Evolutionary conservation across 2,113 vertebrate species (phyloP).

Genomic region (Heteronetta atricapilla): DNA sequence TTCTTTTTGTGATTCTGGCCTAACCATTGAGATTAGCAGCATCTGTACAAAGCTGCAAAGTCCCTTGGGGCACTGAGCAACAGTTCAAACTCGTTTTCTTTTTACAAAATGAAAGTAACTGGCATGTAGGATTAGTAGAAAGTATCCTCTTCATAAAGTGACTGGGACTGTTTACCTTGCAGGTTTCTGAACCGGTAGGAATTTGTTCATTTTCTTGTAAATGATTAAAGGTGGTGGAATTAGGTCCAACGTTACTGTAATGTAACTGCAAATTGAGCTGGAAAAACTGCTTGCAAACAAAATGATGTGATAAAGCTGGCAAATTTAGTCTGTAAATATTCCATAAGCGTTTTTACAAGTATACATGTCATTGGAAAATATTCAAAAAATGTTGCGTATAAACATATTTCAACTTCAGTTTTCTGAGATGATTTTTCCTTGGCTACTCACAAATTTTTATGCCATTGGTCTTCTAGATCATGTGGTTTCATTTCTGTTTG

Average conservation of each 20-base stretch:
- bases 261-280: not conserved
- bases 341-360: not conserved
- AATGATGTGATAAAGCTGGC: not conserved
- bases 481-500: not conserved
- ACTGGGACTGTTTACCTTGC: not conserved
- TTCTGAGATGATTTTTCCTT: not conserved
- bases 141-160: not conserved
- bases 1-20: conserved; percentile 35
- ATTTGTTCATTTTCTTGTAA: not conserved
- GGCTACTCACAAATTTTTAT: not conserved
- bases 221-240: not conserved
- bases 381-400: not conserved
- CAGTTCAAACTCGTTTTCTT: not conserved
- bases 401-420: not conserved
- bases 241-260: not conserved
- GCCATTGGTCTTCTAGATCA: not conserved
- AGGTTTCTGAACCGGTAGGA: not conserved
- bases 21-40: conserved; percentile 10
- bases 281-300: not conserved
- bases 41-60: conserved; percentile 10
- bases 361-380: not conserved
- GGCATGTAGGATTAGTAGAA: not conserved
- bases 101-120: conserved; percentile 1
- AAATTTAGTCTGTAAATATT: not conserved
- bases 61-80: conserved; percentile 13